phyloP scores from a whole-genome alignment of 2,888 invertebrate species.

The Matsumyia berberina region DNA sequence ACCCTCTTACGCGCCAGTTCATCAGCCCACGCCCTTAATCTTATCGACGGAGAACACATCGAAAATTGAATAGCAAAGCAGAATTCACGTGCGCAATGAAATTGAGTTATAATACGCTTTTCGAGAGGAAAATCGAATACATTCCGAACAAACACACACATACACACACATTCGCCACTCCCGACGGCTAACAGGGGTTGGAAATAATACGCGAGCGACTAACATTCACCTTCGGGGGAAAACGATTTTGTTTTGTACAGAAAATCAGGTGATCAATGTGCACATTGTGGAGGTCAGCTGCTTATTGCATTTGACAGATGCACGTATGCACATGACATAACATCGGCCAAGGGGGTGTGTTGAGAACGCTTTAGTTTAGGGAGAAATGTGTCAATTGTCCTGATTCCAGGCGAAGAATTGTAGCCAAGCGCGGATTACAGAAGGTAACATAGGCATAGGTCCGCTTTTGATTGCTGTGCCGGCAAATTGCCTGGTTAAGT shows the following conservation, averaged over 20 bases:
- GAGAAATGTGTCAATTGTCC: too few species aligned
- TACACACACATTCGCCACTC: background rate
- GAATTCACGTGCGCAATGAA: constrained; percentile 54
- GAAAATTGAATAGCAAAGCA: constrained; percentile 56
- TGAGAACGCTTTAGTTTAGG: too few species aligned
- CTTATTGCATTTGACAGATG: constrained; percentile 62
- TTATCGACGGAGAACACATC: background rate
- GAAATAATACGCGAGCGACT: background rate
- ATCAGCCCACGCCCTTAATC: constrained; percentile 54
- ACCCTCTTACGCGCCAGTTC: constrained; percentile 5
- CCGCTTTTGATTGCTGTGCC: too few species aligned
- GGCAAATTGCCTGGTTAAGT: too few species aligned
- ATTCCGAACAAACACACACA: background rate
- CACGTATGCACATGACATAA: constrained; percentile 21
- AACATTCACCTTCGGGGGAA: constrained; percentile 20
- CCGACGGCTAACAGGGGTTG: background rate
- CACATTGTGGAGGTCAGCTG: constrained; percentile 39
- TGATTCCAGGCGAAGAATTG: too few species aligned
- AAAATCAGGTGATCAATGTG: constrained; percentile 47
- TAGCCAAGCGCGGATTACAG: too few species aligned
- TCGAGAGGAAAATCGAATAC: constrained; percentile 61
- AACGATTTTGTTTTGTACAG: background rate
- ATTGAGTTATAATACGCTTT: constrained; percentile 61
- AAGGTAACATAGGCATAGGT: too few species aligned
- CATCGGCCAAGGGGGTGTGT: background rate